phyloP scores from a whole-genome alignment of 2,888 invertebrate genomes.

The Amiota communis region DNA sequence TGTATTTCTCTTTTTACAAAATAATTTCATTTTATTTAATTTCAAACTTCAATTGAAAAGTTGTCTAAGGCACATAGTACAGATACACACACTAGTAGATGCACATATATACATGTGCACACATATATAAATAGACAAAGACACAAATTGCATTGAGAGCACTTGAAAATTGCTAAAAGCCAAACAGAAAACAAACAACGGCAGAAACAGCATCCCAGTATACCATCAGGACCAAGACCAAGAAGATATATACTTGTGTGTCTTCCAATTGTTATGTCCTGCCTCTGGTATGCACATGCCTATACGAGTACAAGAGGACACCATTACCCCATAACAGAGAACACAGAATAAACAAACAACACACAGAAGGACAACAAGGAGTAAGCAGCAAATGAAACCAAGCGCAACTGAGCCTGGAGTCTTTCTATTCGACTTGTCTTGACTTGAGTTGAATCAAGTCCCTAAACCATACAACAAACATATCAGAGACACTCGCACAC shows the following conservation, averaged over 20 bases:
- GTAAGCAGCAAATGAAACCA: slow-evolving; percentile 49
- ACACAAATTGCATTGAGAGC: slow-evolving; percentile 68
- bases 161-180: slow-evolving; percentile 68
- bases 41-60: slow-evolving; percentile 9
- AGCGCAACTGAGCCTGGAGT: slow-evolving; percentile 50
- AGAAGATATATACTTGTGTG: slow-evolving; percentile 58
- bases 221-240: not conserved
- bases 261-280: slow-evolving; percentile 20
- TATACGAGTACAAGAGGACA: slow-evolving; percentile 28
- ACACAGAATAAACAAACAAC: slow-evolving; percentile 61
- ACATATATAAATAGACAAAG: slow-evolving; percentile 44
- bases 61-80: slow-evolving; percentile 17
- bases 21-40: slow-evolving; percentile 26
- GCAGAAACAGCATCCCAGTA: not conserved
- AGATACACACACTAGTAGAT: slow-evolving; percentile 19
- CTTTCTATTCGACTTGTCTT: slow-evolving; percentile 29
- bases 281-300: slow-evolving; percentile 38
- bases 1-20: not conserved
- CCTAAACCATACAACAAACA: slow-evolving; percentile 62
- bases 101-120: slow-evolving; percentile 4
- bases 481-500: slow-evolving; percentile 60
- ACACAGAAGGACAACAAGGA: slow-evolving; percentile 48
- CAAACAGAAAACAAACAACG: slow-evolving; percentile 64
- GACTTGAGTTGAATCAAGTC: slow-evolving; percentile 10
- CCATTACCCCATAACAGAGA: slow-evolving; percentile 4